Evolutionary conservation across 2,797 vertebrate species (phyloP), one percentile per base, ranked within the genome.

Genomic region (Tolypeutes matacus): DNA sequence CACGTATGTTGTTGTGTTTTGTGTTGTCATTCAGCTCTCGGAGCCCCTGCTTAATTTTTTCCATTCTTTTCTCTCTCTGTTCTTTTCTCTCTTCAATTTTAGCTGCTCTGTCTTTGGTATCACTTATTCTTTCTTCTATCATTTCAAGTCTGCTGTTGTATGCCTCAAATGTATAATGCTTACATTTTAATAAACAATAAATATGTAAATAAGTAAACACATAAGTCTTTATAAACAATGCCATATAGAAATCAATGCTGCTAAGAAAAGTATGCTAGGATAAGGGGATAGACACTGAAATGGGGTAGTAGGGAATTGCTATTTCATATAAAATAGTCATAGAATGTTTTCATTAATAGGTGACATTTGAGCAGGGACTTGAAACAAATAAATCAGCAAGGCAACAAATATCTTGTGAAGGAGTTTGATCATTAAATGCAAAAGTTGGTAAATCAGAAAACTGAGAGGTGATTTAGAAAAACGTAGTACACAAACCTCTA

Each of bases 321-420:
- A 34, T 88, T 82, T 93, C 81, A 82, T 51, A n/a, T 49, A 53
- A 92, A 83, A 46, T 20, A 42, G 46, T 84, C 42, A 34, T 7
- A 60, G 15, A 89, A 58, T 29, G 4, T 69, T 85, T 69, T 65
- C 67, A 49, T 73, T 31, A 87, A 76, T 4, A 85, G 14, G 27
- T 87, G n/a, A 65, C 49, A 84, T 84, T 81, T 81, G n/a, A 94
- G 75, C 58, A 51, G 27, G 65, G 5, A 88, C 64, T 69, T 85
- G 12, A 42, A 65, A 60, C 20, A 49, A 42, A 46, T 5, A 93
- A 69, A 15, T 62, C 7, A 88, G 21, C 29, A 91, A 93, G 36
- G 31, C 0, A 36, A 36, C 12, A 82, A 69, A 83, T 11, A 8
- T 73, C 49, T 92, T 36, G 69, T 31, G 13, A 11, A 36, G 82